phyloP scores from a whole-genome alignment of 1,140 invertebrate genomes.

The Micrasema minimum region DNA sequence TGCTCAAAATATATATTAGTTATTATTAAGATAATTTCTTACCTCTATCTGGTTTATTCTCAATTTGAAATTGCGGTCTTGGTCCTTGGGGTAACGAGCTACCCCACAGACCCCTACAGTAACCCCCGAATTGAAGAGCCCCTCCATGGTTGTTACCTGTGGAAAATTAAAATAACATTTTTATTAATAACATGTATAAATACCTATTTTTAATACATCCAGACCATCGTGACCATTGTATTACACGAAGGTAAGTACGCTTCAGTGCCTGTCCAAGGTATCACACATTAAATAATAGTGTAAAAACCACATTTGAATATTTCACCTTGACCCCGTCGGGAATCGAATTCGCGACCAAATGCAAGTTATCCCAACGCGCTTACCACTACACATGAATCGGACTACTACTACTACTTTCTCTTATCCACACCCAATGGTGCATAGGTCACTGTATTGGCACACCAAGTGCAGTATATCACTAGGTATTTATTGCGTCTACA shows the following conservation, averaged over 20 bases:
- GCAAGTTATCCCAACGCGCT: background rate
- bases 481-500: background rate
- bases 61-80: constrained; percentile 32
- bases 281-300: background rate
- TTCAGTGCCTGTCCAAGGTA: background rate
- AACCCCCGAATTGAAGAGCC: constrained; percentile 49
- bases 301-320: background rate
- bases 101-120: constrained; percentile 49
- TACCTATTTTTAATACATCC: no score
- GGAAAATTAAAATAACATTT: constrained; percentile 28
- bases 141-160: constrained; percentile 40
- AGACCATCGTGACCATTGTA: no score
- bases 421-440: no score
- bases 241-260: background rate
- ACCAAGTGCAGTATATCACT: background rate
- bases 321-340: background rate
- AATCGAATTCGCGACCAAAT: no score
- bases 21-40: background rate
- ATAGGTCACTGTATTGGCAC: no score
- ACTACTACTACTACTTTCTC: no score
- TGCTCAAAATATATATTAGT: background rate
- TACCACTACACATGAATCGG: background rate
- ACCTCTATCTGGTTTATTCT: constrained; percentile 48
- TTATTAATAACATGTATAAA: background rate
- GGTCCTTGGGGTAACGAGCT: constrained; percentile 41